phyloP scores from a whole-genome alignment of 2,888 invertebrate genomes.

The Petrolisthes manimaculis region DNA sequence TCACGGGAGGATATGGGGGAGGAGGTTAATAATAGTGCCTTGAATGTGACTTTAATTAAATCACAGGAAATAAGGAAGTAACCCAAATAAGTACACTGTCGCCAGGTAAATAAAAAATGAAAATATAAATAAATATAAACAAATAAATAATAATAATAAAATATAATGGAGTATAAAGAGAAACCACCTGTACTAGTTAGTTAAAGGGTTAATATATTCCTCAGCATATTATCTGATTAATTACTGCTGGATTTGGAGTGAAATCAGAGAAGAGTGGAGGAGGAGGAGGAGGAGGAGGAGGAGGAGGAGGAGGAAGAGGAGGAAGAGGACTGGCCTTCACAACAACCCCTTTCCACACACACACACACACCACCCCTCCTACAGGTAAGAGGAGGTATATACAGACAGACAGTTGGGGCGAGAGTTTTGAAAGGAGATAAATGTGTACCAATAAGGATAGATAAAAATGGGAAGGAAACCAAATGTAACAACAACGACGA shows the following conservation, averaged over 20 bases:
- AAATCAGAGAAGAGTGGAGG: neutral
- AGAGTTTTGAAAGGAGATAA: neutral
- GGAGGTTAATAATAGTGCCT: no score
- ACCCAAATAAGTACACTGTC: no score
- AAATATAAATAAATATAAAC: no score
- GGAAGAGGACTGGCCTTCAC: neutral
- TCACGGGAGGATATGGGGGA: neutral
- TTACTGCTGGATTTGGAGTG: neutral
- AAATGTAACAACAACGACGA: no score
- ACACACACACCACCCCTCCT: neutral
- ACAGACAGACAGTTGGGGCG: neutral
- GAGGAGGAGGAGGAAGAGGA: neutral
- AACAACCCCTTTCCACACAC: neutral
- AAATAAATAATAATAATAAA: no score
- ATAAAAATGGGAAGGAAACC: no score
- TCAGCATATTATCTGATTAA: neutral
- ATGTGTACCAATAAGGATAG: no score
- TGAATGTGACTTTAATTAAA: neutral
- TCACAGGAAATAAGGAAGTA: neutral
- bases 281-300: neutral
- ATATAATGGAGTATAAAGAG: no score
- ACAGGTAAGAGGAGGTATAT: neutral
- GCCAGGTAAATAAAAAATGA: no score
- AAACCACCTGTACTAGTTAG: neutral
- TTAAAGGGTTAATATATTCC: neutral